Evolutionary conservation across 2,113 vertebrate species (phyloP).

Genomic region (Struthio camelus): DNA sequence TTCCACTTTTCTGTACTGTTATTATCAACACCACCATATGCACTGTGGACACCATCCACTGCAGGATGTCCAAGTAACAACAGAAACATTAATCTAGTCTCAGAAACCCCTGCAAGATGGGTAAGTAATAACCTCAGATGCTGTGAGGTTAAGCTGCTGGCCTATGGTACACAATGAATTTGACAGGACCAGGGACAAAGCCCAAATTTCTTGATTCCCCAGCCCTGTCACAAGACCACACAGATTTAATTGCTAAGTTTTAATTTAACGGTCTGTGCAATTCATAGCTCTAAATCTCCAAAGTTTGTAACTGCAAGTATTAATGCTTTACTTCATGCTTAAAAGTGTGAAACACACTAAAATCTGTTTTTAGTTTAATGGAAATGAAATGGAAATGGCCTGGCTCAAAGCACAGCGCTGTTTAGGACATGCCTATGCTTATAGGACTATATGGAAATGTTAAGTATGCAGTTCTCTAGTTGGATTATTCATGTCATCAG

Average conservation of each 20-base stretch:
- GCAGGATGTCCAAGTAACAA: not conserved
- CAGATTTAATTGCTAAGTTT: not conserved
- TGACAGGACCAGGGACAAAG: not conserved
- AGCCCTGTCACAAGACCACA: not conserved
- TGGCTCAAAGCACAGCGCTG: fast-evolving
- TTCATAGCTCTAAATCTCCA: not conserved
- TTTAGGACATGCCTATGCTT: not conserved
- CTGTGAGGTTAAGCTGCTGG: constrained; percentile 15
- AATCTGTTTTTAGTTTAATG: not conserved
- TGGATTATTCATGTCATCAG: not conserved
- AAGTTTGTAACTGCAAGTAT: not conserved
- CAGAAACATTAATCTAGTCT: not conserved
- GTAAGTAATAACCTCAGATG: not conserved
- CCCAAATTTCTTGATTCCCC: not conserved
- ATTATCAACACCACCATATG: not conserved
- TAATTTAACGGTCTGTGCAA: not conserved
- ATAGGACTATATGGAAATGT: not conserved
- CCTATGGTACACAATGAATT: not conserved
- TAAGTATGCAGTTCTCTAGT: fast-evolving
- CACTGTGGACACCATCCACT: not conserved
- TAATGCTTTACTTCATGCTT: not conserved
- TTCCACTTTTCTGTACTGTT: not conserved
- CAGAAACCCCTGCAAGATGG: not conserved
- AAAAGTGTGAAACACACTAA: not conserved
- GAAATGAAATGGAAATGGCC: not conserved